A percentile compares a stretch with the other conserved stretches of the same genome.
These are phyloP conservation scores for Colinus virginianus DNA, from an alignment of 2,113 vertebrate genomes.

Conservation along the genomic window DNA sequence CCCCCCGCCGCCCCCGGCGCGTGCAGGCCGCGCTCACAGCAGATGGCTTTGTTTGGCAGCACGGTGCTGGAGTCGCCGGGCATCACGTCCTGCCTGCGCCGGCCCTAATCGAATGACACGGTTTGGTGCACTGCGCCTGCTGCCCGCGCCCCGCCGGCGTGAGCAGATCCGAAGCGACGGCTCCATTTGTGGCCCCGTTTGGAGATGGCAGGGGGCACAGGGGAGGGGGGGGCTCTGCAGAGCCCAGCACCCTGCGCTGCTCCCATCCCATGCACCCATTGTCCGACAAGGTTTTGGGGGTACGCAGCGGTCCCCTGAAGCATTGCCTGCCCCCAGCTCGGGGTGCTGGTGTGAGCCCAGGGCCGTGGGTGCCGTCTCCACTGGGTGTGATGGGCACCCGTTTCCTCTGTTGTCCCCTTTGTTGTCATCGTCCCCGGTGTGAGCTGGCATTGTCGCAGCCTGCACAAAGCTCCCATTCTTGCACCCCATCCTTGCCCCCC, in stretches of 20 bases:
- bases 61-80: conserved; percentile 34
- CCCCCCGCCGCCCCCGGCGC: neutral
- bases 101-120: conserved; percentile 78
- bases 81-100: conserved; percentile 66
- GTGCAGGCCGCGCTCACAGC: conserved; percentile 45
- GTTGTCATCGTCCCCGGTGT: neutral
- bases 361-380: neutral
- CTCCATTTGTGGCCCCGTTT: conserved; percentile 39
- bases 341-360: fast-evolving
- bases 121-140: conserved; percentile 72
- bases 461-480: conserved; percentile 40
- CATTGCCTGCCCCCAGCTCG: neutral
- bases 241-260: neutral
- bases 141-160: conserved; percentile 55
- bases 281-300: neutral
- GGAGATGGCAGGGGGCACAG: neutral
- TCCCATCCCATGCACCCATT: neutral
- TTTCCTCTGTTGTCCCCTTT: neutral
- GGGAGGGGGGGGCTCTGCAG: neutral
- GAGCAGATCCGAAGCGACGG: conserved; percentile 49
- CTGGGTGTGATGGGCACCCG: neutral
- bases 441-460: conserved; percentile 17
- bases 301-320: fast-evolving
- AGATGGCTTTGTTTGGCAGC: conserved; percentile 76
- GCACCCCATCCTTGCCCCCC: neutral